A percentile compares a stretch with the other conserved stretches of the same genome.
phyloP scores from a whole-genome alignment of 2,113 vertebrate species.

The Antigone vipio region DNA sequence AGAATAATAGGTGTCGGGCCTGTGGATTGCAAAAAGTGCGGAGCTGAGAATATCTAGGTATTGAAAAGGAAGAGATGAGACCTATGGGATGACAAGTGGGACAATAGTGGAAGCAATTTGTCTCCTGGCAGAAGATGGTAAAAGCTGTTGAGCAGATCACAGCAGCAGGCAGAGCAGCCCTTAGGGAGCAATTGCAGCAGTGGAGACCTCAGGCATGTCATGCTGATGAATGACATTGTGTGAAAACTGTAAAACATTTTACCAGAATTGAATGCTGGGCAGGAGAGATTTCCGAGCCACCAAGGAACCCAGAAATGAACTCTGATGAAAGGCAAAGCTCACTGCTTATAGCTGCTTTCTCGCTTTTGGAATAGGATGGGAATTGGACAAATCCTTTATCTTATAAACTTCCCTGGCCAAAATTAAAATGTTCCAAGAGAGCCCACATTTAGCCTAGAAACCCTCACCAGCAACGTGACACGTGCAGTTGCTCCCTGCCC shows the following conservation, averaged over 20 bases:
- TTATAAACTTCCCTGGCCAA: background rate
- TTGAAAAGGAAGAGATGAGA: background rate
- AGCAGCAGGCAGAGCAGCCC: background rate
- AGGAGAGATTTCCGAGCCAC: background rate
- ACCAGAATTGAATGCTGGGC: background rate
- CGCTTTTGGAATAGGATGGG: background rate
- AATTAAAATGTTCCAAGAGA: background rate
- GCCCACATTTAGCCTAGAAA: background rate
- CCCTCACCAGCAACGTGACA: background rate
- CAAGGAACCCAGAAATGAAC: background rate
- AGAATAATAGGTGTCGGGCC: background rate
- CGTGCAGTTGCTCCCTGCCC: background rate
- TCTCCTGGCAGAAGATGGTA: background rate
- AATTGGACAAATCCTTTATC: background rate
- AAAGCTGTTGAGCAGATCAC: background rate
- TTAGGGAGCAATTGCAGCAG: background rate
- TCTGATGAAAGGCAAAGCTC: background rate
- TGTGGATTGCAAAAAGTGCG: background rate
- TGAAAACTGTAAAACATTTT: slow-evolving; percentile 13
- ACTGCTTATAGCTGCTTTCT: background rate
- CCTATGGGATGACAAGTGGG: background rate
- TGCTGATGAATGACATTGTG: background rate
- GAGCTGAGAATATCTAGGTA: background rate
- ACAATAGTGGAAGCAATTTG: slow-evolving; percentile 10
- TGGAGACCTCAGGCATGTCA: background rate